These are phyloP conservation scores for Dinomys branickii DNA, from an alignment of 2,113 vertebrate species.

Conservation along the genomic window DNA sequence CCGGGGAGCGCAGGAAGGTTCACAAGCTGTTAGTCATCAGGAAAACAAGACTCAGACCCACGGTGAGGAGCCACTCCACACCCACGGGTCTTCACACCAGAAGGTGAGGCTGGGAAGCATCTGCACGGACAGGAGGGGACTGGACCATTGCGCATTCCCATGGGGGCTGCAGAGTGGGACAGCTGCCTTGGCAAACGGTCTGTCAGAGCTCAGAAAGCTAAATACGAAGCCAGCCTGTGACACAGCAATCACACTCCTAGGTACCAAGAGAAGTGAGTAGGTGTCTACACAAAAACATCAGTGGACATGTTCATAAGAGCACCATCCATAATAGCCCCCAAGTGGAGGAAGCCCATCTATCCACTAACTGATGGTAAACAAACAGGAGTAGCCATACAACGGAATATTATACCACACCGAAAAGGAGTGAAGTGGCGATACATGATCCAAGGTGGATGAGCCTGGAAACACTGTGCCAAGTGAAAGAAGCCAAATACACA, in stretches of 20 bases:
- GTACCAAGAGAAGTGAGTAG: not conserved
- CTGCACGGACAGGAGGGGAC: not conserved
- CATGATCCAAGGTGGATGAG: not conserved
- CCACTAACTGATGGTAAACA: not conserved
- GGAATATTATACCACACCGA: not conserved
- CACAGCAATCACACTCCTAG: not conserved
- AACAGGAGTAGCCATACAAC: not conserved
- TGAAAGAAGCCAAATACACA: not conserved
- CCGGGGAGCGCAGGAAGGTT: not conserved
- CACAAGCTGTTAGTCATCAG: not conserved
- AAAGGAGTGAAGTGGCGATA: not conserved
- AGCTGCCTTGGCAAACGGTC: not conserved
- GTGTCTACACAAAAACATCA: not conserved
- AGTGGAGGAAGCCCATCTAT: not conserved
- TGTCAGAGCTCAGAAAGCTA: not conserved
- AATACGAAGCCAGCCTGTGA: not conserved
- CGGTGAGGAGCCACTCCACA: not conserved
- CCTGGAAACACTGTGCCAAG: not conserved
- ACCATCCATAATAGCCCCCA: not conserved
- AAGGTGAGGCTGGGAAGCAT: not conserved
- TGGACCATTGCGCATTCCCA: too few species aligned
- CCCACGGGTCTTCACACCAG: not conserved
- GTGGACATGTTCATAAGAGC: not conserved
- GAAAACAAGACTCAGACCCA: not conserved
- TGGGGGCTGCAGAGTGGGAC: too few species aligned